phyloP scores from a whole-genome alignment of 1,140 invertebrate genomes.

The Aphaenogaster floridana region DNA sequence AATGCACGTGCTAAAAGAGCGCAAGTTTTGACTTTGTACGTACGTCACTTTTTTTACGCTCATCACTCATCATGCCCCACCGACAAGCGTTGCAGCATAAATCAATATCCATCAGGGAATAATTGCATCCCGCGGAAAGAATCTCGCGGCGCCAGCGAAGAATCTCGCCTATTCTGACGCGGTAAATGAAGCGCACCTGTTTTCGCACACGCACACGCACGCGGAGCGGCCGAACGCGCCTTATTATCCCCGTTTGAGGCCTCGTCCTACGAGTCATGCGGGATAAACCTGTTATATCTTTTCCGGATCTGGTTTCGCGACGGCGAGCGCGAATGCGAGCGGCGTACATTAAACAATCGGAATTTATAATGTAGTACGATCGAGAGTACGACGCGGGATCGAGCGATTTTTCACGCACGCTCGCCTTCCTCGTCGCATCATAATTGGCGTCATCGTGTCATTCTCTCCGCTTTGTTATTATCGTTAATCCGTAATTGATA shows the following conservation, averaged over 20 bases:
- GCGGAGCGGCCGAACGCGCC: conserved; percentile 37
- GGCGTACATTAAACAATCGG: conserved; percentile 49
- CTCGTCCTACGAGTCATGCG: conserved; percentile 47
- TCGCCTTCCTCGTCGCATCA: not conserved
- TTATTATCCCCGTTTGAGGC: conserved; percentile 53
- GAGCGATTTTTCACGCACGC: conserved; percentile 5
- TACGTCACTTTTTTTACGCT: conserved; percentile 5
- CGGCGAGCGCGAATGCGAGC: conserved; percentile 20
- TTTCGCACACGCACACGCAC: conserved; percentile 5
- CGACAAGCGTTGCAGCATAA: conserved; percentile 20
- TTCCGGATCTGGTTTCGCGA: conserved; percentile 58
- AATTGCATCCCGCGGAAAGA: conserved; percentile 39
- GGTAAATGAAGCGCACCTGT: conserved; percentile 57
- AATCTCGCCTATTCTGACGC: conserved; percentile 32
- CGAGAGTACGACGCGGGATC: not conserved
- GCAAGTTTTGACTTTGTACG: not conserved
- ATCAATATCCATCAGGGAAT: conserved; percentile 50
- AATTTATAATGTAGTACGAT: conserved; percentile 41
- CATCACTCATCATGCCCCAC: not conserved
- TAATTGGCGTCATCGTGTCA: not conserved
- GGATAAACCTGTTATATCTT: conserved; percentile 63
- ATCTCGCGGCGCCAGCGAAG: conserved; percentile 26
- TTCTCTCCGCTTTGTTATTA: not conserved
- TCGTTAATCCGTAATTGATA: conserved; percentile 23
- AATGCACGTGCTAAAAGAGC: not conserved